A percentile compares a stretch with the other conserved stretches of the same genome.
Evolutionary conservation across 1,140 invertebrate genomes (phyloP).

Genomic region (Drosophila nigromelanica): DNA sequence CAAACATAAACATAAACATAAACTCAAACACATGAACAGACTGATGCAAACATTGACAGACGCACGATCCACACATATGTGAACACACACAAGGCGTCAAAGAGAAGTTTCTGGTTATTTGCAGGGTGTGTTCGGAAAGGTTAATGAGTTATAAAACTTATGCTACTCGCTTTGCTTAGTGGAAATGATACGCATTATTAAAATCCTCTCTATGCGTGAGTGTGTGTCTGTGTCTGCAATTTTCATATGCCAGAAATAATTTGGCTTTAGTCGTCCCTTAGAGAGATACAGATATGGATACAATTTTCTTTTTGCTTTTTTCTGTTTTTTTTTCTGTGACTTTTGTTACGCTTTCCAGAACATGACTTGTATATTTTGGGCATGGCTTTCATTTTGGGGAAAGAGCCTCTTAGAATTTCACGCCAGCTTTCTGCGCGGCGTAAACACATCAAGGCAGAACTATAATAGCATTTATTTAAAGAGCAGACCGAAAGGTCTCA

Average conservation of each 20-base stretch:
- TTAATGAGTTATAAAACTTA: conserved; percentile 81
- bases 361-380: conserved; percentile 72
- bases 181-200: conserved; percentile 79
- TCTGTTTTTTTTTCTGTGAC: conserved; percentile 29
- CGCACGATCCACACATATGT: conserved; percentile 20
- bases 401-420: conserved; percentile 48
- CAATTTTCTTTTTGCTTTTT: conserved; percentile 47
- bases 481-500: conserved; percentile 67
- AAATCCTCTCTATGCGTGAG: conserved; percentile 58
- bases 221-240: conserved; percentile 45
- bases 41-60: conserved; percentile 33
- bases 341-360: conserved; percentile 81
- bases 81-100: conserved; percentile 1
- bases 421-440: conserved; percentile 62
- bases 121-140: conserved; percentile 54
- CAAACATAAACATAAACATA: conserved; percentile 21
- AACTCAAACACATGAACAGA: conserved; percentile 20
- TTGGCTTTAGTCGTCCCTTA: conserved; percentile 35
- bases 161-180: conserved; percentile 66
- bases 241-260: conserved; percentile 62
- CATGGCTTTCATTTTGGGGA: conserved; percentile 61
- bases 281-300: conserved; percentile 36
- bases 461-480: conserved; percentile 76
- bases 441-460: conserved; percentile 57
- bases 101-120: conserved; percentile 42